Conservation (phyloP, 2,113 vertebrate genomes). For the Notarius lentiginosus region DNA sequence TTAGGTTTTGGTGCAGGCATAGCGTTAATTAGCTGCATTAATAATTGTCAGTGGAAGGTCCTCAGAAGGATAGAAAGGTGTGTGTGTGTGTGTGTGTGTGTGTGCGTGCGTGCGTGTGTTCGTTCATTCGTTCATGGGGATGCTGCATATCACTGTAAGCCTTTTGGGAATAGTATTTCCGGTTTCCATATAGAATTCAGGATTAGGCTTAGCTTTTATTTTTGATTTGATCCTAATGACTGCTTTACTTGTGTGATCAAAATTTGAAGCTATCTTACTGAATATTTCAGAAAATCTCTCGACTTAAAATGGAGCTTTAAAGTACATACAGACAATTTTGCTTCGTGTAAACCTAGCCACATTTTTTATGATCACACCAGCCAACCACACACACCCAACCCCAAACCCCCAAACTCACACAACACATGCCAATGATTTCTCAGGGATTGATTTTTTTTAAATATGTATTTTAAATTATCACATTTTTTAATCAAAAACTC, state of each 20-base stretch:
- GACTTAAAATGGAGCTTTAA: neutral
- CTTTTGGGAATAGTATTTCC: too few species aligned
- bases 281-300: neutral
- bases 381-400: slow-evolving; percentile 34
- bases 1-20: too few species aligned
- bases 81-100: neutral
- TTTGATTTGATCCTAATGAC: neutral
- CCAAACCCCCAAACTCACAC: slow-evolving; percentile 36
- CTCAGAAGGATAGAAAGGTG: too few species aligned
- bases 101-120: neutral
- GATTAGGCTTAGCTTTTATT: too few species aligned
- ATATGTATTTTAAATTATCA: slow-evolving; percentile 67
- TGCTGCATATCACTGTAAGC: too few species aligned
- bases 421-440: slow-evolving; percentile 61
- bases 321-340: slow-evolving; percentile 36
- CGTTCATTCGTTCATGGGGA: too few species aligned
- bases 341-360: slow-evolving; percentile 59
- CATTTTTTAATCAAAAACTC: slow-evolving; percentile 52
- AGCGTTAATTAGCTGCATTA: too few species aligned
- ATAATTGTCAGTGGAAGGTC: too few species aligned
- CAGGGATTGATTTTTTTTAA: slow-evolving; percentile 57
- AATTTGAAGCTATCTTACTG: neutral
- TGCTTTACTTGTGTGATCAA: neutral
- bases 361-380: slow-evolving; percentile 27
- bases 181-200: too few species aligned